Base-by-base conservation (phyloP, 2,113 vertebrate genomes). In the Macquaria ambigua region DNA sequence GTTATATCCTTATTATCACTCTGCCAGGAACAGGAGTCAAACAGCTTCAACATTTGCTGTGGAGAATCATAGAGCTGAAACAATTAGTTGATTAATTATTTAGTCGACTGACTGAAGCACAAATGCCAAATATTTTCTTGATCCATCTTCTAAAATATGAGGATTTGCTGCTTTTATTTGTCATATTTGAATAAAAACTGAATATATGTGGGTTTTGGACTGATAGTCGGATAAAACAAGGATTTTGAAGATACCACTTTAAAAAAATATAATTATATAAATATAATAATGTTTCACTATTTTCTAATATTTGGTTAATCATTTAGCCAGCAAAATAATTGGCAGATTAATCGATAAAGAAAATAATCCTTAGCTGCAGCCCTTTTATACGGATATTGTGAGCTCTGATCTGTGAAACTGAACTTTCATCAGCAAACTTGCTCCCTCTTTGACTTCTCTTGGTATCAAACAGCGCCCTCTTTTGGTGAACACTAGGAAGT, bases 391-490 rank as follows among this genome's bases (percentile, higher is more conserved):
- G 11, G 8, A 66, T 41, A 41, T 11, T 37, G 25, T 55, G 5
- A 3, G 14, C 14, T 70, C 5, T 48, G 5, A 31, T 55, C 4
- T 53, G 16, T 73, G 3, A 48, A 48, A 31, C 6, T 62, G 23
- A 34, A 61, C n/a, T 79, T 55, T 37, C 8, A 15, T 8, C 4
- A 15, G 21, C 3, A 25, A 39, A 8, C 18, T 6, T 16, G 39
- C 8, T 1, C 10, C 2, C 14, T 52, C 21, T 48, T 18, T 21
- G 64, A 48, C 12, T 21, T 68, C 34, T 68, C 48, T 83, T 43
- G 0, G 15, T 53, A 55, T 85, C 41, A 84, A 87, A 85, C 56
- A 72, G 59, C 64, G 3, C 81, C 81, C n/a, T 79, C 92, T 83
- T 41, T 10, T 87, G 91, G 62, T 55, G 0, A 62, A 48, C 7